Conservation (phyloP, 2,113 vertebrate genomes). For the Glaucomys volans region DNA sequence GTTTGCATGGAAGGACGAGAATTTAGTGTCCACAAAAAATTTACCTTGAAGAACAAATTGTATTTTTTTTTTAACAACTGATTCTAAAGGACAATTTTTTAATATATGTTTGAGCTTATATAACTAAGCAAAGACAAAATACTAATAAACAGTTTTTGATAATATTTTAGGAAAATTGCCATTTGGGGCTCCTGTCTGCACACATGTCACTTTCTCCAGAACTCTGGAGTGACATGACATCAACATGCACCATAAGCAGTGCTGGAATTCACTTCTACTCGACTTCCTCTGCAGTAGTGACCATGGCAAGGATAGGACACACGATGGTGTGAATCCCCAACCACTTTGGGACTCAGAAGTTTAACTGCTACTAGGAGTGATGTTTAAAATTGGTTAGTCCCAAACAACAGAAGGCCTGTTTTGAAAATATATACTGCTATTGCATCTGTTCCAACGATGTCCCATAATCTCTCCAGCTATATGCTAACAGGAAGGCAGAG, state of each 20-base stretch:
- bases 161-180: neutral
- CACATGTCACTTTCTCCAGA: neutral
- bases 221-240: neutral
- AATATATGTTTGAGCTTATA: neutral
- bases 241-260: neutral
- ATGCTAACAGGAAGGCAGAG: neutral
- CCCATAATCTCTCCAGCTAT: neutral
- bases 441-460: conserved; percentile 30
- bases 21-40: neutral
- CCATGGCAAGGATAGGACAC: neutral
- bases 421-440: neutral
- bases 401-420: conserved; percentile 9
- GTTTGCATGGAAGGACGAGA: neutral
- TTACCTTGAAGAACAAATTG: neutral
- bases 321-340: neutral
- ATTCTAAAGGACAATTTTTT: neutral
- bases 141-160: neutral
- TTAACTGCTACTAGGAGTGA: conserved; percentile 11
- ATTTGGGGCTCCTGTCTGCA: neutral
- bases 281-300: neutral
- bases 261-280: neutral
- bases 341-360: conserved; percentile 54
- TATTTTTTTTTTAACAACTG: neutral
- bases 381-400: neutral
- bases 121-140: neutral